Conservation (phyloP, 2,888 invertebrate species). For the Cartodere bifasciata region DNA sequence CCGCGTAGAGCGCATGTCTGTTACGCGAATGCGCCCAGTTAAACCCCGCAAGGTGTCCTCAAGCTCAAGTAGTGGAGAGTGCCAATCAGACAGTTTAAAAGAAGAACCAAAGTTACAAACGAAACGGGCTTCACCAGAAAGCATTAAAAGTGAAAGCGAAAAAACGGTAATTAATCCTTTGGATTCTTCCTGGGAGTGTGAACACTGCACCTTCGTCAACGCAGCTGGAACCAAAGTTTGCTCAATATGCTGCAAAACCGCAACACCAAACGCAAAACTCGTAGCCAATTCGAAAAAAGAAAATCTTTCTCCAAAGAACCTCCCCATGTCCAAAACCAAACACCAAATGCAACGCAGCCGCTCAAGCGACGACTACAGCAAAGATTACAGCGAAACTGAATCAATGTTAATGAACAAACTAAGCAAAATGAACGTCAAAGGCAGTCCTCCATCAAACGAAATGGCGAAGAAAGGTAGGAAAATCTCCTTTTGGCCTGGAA, state of each 20-base stretch:
- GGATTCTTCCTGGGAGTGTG: conserved; percentile 68
- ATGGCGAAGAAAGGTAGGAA: conserved; percentile 54
- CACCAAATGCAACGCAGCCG: conserved; percentile 20
- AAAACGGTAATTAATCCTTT: conserved; percentile 26
- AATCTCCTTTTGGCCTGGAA: conserved; percentile 63
- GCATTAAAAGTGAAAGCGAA: conserved; percentile 26
- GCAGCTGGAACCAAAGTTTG: conserved; percentile 68
- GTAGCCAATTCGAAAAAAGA: conserved; percentile 10
- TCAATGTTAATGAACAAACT: conserved; percentile 28
- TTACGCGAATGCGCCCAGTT: conserved; percentile 19
- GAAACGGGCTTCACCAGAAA: conserved; percentile 21
- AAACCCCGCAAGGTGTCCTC: conserved; percentile 24
- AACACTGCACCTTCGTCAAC: conserved; percentile 83
- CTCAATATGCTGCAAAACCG: conserved; percentile 76
- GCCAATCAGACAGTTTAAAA: conserved; percentile 23
- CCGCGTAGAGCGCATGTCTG: conserved; percentile 21
- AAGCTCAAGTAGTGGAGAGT: conserved; percentile 26
- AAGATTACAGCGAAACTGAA: conserved; percentile 34
- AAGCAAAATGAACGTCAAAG: conserved; percentile 25
- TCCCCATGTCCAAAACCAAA: conserved; percentile 11
- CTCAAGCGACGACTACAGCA: conserved; percentile 30
- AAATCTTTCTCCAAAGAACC: conserved; percentile 11
- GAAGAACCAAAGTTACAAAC: no score
- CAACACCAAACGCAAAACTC: conserved; percentile 30
- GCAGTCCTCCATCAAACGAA: conserved; percentile 14